Conservation (phyloP, 2,113 vertebrate species). For the Tympanuchus pallidicinctus region DNA sequence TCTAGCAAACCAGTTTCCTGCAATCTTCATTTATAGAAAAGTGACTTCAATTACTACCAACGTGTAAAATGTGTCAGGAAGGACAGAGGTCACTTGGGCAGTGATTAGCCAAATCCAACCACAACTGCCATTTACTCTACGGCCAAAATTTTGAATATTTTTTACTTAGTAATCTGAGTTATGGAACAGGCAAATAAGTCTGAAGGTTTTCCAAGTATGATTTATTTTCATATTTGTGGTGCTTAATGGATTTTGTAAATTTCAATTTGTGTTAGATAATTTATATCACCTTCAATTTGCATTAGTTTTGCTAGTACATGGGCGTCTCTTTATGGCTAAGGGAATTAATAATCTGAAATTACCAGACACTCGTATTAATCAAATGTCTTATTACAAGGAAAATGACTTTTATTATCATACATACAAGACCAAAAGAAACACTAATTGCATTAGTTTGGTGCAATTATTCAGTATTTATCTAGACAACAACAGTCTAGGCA, state of each 20-base stretch:
- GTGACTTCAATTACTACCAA: neutral
- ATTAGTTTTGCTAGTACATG: slow-evolving; percentile 57
- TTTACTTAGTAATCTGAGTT: neutral
- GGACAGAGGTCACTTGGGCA: neutral
- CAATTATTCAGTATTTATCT: slow-evolving; percentile 55
- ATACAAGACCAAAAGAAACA: slow-evolving; percentile 45
- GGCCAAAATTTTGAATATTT: neutral
- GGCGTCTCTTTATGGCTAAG: slow-evolving; percentile 45
- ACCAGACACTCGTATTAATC: slow-evolving; percentile 56
- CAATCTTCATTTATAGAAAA: neutral
- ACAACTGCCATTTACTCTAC: neutral
- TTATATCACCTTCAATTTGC: slow-evolving; percentile 70
- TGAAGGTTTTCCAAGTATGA: slow-evolving; percentile 36
- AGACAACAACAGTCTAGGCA: slow-evolving; percentile 9
- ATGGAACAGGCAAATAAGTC: neutral
- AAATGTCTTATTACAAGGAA: slow-evolving; percentile 52
- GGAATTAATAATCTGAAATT: slow-evolving; percentile 69
- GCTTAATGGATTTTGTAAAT: slow-evolving; percentile 68
- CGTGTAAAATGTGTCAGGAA: neutral
- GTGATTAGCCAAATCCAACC: neutral
- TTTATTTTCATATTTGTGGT: slow-evolving; percentile 58
- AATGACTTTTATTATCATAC: slow-evolving; percentile 55
- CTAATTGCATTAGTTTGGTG: slow-evolving; percentile 57
- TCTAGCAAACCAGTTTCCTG: neutral
- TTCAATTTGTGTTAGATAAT: slow-evolving; percentile 69